A percentile compares a stretch with the other conserved stretches of the same genome.
These are phyloP conservation scores for Tapera naevia DNA, from an alignment of 2,797 vertebrate genomes.

Conservation along the genomic window DNA sequence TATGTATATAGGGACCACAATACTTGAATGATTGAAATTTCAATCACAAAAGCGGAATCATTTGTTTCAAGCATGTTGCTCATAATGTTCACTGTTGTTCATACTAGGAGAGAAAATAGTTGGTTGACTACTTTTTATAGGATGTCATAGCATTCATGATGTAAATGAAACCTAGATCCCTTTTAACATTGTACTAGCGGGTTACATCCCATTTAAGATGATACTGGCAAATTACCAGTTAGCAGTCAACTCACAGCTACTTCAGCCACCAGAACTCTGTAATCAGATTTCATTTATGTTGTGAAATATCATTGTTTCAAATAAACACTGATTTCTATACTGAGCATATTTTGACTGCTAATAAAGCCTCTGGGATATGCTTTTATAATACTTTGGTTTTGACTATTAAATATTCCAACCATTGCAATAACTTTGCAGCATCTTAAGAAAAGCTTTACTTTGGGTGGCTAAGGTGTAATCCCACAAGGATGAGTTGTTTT, in stretches of 20 bases:
- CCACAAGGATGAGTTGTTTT: neutral
- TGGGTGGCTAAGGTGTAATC: neutral
- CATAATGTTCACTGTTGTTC: constrained; percentile 57
- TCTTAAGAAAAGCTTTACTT: neutral
- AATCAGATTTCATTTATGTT: constrained; percentile 69
- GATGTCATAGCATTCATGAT: constrained; percentile 55
- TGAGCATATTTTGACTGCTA: constrained; percentile 74
- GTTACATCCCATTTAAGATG: constrained; percentile 35
- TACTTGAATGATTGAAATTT: constrained; percentile 69
- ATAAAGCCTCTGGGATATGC: constrained; percentile 25
- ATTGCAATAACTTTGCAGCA: constrained; percentile 6
- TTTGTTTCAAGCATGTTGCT: constrained; percentile 54
- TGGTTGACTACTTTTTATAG: constrained; percentile 72
- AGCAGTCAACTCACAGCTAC: constrained; percentile 56
- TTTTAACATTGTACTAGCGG: constrained; percentile 32
- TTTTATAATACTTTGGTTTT: constrained; percentile 42
- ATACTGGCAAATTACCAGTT: constrained; percentile 49
- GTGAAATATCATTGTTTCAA: constrained; percentile 59
- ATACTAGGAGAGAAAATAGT: constrained; percentile 59
- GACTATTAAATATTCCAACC: constrained; percentile 62
- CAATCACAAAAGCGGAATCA: constrained; percentile 41
- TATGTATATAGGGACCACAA: constrained; percentile 74
- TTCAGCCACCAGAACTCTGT: constrained; percentile 53
- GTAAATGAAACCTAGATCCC: constrained; percentile 36
- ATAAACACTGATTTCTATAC: constrained; percentile 72